Conservation (phyloP, 2,797 vertebrate species). For the Arremon aurantiirostris region DNA sequence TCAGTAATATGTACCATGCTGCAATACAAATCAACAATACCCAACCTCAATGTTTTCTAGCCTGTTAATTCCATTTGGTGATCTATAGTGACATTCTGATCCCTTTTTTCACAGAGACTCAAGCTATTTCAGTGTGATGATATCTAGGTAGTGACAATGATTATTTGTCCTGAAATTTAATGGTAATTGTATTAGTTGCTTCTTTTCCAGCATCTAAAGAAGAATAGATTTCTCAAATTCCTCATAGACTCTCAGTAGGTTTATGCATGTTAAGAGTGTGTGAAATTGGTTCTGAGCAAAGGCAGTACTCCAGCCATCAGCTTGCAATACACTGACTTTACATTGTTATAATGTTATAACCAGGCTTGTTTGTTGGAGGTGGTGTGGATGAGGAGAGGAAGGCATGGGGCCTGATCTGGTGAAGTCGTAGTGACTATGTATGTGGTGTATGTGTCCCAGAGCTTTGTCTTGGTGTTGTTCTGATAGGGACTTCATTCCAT, state of each 20-base stretch:
- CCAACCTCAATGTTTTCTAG: neutral
- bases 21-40: neutral
- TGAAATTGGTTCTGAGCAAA: neutral
- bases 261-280: neutral
- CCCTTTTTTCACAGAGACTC: neutral
- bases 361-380: neutral
- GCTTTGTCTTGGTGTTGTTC: neutral
- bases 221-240: neutral
- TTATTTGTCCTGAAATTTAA: neutral
- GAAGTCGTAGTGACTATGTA: neutral
- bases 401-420: neutral
- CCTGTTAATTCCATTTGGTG: neutral
- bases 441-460: neutral
- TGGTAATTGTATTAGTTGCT: neutral
- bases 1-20: neutral
- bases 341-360: neutral
- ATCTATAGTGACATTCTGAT: neutral
- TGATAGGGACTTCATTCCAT: neutral
- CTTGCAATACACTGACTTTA: neutral
- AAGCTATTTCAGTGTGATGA: neutral
- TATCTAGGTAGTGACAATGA: neutral
- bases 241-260: neutral
- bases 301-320: neutral
- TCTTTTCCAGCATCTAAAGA: neutral
- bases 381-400: neutral